Base-by-base conservation (phyloP, 2,888 invertebrate species). In the Tetanocera ferruginea region DNA sequence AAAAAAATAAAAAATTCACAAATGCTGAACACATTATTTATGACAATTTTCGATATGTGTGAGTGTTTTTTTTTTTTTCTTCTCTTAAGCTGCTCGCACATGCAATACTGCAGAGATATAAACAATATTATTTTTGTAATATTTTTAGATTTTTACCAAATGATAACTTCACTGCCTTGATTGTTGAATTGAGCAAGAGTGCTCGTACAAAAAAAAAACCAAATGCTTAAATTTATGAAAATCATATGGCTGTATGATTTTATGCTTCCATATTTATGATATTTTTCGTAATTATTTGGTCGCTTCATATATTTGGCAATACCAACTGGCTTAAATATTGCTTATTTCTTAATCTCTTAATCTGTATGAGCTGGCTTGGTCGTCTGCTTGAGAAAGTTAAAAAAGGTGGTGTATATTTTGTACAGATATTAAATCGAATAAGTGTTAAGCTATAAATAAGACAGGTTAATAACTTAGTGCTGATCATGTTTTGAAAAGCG, bases 11-110 rank as follows among this genome's bases (percentile, higher is more conserved):
- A n/a, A n/a, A n/a, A n/a, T 72, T 72, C 51, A 43, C n/a, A 69
- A 76, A 79, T 62, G 77, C 74, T 77, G 77, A 77, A 77, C 77
- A 67, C 72, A 79, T 77, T 77, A 77, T 79, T 79, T 79, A 79
- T 79, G 79, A 71, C 70, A 77, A 71, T 77, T 77, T 79, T 72
- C 77, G 75, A 77, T 75, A 71, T 72, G 3, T 66, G 43, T 77
- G 3, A 57, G 57, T 4, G 3, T 25, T 60, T 60, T 55, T n/a
- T 55, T 52, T 52, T 52, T 8, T 1, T 55, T 55, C 17, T 23
- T 19, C 11, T 64, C 51, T 51, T 62, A 23, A 19, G 37, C 37
- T 28, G 52, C 17, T 51, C n/a, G 34, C 17, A 49, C 6, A 43
- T 49, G 2, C 51, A 51, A 51, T 2, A 25, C 19, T 49, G 1